phyloP scores from a whole-genome alignment of 2,888 invertebrate genomes.

The Tipula confusa region DNA sequence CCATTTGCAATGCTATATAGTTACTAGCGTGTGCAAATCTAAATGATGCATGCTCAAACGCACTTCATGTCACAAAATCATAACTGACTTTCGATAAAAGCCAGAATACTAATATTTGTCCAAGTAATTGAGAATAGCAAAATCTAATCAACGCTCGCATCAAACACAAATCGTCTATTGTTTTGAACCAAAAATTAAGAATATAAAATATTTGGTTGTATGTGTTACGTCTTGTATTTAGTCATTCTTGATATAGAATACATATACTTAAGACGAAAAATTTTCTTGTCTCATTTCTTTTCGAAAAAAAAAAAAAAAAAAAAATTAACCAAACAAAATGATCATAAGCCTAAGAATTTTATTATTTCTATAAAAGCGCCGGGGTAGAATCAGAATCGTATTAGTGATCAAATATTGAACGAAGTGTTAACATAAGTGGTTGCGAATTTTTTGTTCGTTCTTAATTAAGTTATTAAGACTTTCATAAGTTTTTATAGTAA shows the following conservation, averaged over 20 bases:
- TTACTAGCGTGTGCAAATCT: too few relatives aligned
- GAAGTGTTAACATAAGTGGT: not conserved
- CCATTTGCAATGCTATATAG: too few relatives aligned
- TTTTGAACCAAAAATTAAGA: not conserved
- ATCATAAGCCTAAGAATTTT: not conserved
- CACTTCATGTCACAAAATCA: too few relatives aligned
- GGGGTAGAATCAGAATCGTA: not conserved
- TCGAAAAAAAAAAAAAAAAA: not conserved
- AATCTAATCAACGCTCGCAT: not conserved
- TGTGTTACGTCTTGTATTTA: not conserved
- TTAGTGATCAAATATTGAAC: not conserved
- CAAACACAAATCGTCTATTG: not conserved
- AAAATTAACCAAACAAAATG: not conserved
- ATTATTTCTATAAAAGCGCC: not conserved
- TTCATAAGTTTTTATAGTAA: not conserved
- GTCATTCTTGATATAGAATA: not conserved
- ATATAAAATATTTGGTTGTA: not conserved
- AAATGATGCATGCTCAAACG: too few relatives aligned
- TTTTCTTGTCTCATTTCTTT: slow-evolving; percentile 9
- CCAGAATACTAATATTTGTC: not conserved
- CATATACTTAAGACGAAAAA: not conserved
- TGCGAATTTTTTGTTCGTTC: not conserved
- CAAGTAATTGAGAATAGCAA: not conserved
- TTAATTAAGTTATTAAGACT: not conserved
- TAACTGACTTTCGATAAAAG: too few relatives aligned